These are phyloP conservation scores for Drosophila willistoni DNA, from an alignment of 1,140 invertebrate genomes.

Conservation along the genomic window DNA sequence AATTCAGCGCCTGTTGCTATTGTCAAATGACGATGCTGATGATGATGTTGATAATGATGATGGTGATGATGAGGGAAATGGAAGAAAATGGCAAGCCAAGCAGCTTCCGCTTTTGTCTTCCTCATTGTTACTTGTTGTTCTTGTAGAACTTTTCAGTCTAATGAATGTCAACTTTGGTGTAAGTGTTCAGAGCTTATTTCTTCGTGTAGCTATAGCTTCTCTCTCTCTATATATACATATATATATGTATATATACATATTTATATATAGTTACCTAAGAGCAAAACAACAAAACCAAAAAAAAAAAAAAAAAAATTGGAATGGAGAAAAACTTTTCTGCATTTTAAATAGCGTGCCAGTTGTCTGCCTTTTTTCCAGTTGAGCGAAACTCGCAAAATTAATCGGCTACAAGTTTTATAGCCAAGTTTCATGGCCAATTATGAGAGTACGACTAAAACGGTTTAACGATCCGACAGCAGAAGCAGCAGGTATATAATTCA, in stretches of 20 bases:
- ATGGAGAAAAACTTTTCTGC: slow-evolving; percentile 5
- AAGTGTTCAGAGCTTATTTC: slow-evolving; percentile 28
- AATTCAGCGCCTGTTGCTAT: slow-evolving; percentile 77
- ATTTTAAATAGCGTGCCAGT: neutral
- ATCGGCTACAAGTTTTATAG: slow-evolving; percentile 56
- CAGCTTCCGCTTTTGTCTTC: slow-evolving; percentile 63
- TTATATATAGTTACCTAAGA: neutral
- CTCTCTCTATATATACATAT: neutral
- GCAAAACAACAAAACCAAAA: slow-evolving; percentile 4
- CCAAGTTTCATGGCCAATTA: slow-evolving; percentile 58
- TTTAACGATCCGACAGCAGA: slow-evolving; percentile 8
- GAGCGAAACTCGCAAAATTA: slow-evolving; percentile 31
- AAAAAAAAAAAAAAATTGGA: slow-evolving; percentile 8
- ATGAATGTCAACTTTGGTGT: slow-evolving; percentile 70
- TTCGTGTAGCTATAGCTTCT: too few species aligned
- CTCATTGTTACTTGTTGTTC: slow-evolving; percentile 7
- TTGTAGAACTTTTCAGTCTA: slow-evolving; percentile 42
- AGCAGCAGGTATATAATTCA: slow-evolving; percentile 3
- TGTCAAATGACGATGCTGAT: slow-evolving; percentile 34
- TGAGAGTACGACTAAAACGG: slow-evolving; percentile 13
- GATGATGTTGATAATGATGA: slow-evolving; percentile 14
- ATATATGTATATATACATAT: neutral
- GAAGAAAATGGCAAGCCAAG: slow-evolving; percentile 67
- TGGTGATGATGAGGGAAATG: slow-evolving; percentile 45
- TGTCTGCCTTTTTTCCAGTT: slow-evolving; percentile 33